Evolutionary conservation across 1,140 invertebrate species (phyloP).

Genomic region (Drosophila arizonae): DNA sequence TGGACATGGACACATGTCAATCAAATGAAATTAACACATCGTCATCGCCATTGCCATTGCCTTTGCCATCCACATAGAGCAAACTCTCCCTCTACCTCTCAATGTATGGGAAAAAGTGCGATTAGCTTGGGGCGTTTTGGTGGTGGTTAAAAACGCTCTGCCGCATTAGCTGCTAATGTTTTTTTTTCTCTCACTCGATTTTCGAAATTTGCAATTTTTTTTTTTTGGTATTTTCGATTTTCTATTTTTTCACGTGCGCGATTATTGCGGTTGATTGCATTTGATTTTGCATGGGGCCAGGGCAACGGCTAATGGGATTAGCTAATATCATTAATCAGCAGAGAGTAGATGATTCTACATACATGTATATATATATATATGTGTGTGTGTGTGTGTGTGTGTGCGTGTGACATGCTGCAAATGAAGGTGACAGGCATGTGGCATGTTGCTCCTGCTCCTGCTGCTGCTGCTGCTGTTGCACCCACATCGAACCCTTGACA

Average conservation of each 20-base stretch:
- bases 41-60: conserved; percentile 49
- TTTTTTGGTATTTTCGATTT: conserved; percentile 28
- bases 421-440: conserved; percentile 29
- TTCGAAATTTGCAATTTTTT: conserved; percentile 11
- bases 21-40: conserved; percentile 76
- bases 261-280: conserved; percentile 74
- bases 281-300: conserved; percentile 31
- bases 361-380: background rate
- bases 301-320: conserved; percentile 64
- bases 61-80: background rate
- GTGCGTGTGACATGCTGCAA: conserved; percentile 54
- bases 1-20: conserved; percentile 68
- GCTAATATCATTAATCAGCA: conserved; percentile 77
- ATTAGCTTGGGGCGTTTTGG: conserved; percentile 51
- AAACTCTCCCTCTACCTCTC: too few species aligned
- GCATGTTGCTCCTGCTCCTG: conserved; percentile 28
- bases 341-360: conserved; percentile 13
- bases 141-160: conserved; percentile 30
- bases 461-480: conserved; percentile 38
- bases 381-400: background rate
- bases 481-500: conserved; percentile 43
- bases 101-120: conserved; percentile 25
- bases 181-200: conserved; percentile 17
- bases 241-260: conserved; percentile 37
- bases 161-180: conserved; percentile 72